Evolutionary conservation across 2,888 invertebrate genomes (phyloP), one percentile per base, ranked within the genome.

Genomic region (Cryptocheilus praepositus): DNA sequence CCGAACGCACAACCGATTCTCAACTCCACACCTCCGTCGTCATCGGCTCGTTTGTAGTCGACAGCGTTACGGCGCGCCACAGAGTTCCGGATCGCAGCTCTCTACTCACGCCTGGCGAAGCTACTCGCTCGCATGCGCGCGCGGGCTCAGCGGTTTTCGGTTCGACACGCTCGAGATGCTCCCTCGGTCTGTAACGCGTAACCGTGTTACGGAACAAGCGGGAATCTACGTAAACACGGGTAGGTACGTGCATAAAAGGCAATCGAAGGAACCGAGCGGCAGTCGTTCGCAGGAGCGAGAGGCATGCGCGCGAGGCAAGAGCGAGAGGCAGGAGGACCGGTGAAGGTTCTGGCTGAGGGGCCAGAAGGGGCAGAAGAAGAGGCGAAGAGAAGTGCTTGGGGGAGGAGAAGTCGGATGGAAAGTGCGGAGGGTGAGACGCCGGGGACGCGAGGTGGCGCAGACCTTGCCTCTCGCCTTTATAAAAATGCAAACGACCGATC

Each of bases 401-500:
- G 44, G 49, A n/a, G 22, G 18, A 54, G 58, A 57, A 45, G 52
- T 13, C 13, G 18, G 13, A 13, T 21, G 52, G 21, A 52, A 16
- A 52, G 5, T 19, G 19, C 16, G n/a, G 18, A 19, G 46, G 57
- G 51, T 25, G 43, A 16, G 36, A 53, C n/a, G n/a, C n/a, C n/a
- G n/a, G n/a, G n/a, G n/a, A n/a, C n/a, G n/a, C n/a, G n/a, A 49
- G 55, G 54, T 57, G 57, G 18, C 11, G 57, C 49, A 15, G 57
- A 58, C 52, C 57, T 53, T 64, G 51, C 56, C 67, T 62, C 53
- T 53, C 61, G 53, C 56, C 65, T 72, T 67, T 68, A 74, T 73
- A 74, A 71, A 71, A 75, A 74, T 77, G 71, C 70, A 76, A 76
- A 71, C 72, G 71, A 44, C 71, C 74, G 76, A 79, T 77, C 79